Percentiles rank a stretch among this genome's conserved stretches.
Conservation (phyloP, 2,888 invertebrate species). For the Pseudococcus viburni region DNA sequence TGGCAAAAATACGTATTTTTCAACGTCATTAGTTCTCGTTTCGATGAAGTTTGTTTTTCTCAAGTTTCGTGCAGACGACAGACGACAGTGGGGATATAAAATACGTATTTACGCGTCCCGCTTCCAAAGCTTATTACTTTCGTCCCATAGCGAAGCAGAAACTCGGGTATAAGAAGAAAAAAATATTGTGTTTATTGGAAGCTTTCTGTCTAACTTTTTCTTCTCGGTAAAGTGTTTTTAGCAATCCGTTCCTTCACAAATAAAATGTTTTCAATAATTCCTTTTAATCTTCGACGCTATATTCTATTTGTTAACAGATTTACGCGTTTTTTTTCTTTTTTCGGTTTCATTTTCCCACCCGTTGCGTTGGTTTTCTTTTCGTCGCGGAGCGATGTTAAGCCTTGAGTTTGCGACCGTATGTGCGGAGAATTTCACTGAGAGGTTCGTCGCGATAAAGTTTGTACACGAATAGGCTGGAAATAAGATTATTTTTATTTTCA, state of each 20-base stretch:
- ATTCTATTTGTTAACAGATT: slow-evolving; percentile 53
- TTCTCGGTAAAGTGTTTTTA: slow-evolving; percentile 45
- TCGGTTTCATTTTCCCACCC: background rate
- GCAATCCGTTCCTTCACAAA: slow-evolving; percentile 51
- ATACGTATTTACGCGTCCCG: slow-evolving; percentile 29
- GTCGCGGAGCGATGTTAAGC: too few relatives aligned
- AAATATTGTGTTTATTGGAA: slow-evolving; percentile 56
- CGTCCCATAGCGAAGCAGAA: slow-evolving; percentile 52
- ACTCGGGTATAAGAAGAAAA: slow-evolving; percentile 37
- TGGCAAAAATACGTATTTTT: too few relatives aligned
- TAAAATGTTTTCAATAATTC: slow-evolving; percentile 57
- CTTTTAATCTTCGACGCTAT: slow-evolving; percentile 50
- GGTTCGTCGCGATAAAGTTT: too few relatives aligned
- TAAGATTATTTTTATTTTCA: too few relatives aligned
- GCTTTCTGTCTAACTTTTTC: slow-evolving; percentile 54
- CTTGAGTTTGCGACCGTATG: too few relatives aligned
- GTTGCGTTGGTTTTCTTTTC: background rate
- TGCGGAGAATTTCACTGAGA: too few relatives aligned
- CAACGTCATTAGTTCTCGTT: too few relatives aligned
- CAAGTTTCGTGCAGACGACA: too few relatives aligned
- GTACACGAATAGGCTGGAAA: too few relatives aligned
- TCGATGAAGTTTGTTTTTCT: too few relatives aligned
- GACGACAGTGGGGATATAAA: background rate
- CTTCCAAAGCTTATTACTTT: slow-evolving; percentile 54
- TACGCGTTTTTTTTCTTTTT: slow-evolving; percentile 39